phyloP scores from a whole-genome alignment of 1,140 invertebrate genomes.

The Zelostemma sp. region DNA sequence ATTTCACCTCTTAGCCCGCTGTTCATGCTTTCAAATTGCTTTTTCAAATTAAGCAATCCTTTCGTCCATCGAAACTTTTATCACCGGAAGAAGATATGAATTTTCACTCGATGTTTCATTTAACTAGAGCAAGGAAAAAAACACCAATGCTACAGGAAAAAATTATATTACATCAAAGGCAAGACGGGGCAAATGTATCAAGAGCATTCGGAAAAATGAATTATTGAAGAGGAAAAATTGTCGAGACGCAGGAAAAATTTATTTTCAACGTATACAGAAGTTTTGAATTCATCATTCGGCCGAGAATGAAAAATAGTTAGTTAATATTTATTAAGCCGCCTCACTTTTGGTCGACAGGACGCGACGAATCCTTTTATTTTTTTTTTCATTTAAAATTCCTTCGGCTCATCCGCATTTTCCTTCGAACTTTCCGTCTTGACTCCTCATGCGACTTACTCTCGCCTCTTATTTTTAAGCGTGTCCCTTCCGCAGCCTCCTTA shows the following conservation, averaged over 20 bases:
- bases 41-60: constrained; percentile 47
- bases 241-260: neutral
- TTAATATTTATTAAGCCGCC: constrained; percentile 35
- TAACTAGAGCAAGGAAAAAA: neutral
- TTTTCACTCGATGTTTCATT: neutral
- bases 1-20: constrained; percentile 45
- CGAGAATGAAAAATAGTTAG: constrained; percentile 1
- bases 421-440: constrained; percentile 35
- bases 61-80: constrained; percentile 44
- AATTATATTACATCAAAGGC: neutral
- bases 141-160: too few species aligned
- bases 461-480: constrained; percentile 21
- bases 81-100: constrained; percentile 22
- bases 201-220: neutral
- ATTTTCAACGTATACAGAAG: neutral
- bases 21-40: constrained; percentile 49
- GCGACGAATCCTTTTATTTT: constrained; percentile 15
- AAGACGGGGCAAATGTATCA: neutral
- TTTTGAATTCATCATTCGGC: neutral
- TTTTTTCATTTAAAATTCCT: constrained; percentile 38
- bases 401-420: constrained; percentile 30
- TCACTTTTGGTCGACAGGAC: neutral
- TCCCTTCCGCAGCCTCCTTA: constrained; percentile 23
- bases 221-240: neutral
- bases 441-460: constrained; percentile 31